Percentiles rank a stretch among this genome's conserved stretches.
Conservation (phyloP, 2,888 invertebrate species). For the Stenoptilia bipunctidactyla region DNA sequence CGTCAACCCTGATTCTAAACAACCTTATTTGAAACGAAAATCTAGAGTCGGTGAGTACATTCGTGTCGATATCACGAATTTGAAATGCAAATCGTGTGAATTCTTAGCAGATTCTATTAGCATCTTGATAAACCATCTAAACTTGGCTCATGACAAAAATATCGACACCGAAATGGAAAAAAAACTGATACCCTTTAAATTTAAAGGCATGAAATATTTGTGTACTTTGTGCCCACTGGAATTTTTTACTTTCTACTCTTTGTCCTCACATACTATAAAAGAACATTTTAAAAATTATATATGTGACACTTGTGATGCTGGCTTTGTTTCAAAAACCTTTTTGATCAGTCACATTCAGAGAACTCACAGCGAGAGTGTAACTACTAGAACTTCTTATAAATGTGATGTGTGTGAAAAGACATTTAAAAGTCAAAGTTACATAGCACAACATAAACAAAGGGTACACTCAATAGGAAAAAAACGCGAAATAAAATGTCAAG, state of each 20-base stretch:
- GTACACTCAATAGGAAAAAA: no score
- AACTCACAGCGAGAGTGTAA: no score
- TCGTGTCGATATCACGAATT: background rate
- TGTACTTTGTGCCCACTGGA: background rate
- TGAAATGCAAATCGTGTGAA: background rate
- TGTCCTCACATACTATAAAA: background rate
- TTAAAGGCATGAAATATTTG: background rate
- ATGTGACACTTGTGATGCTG: constrained; percentile 26
- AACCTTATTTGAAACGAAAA: no score
- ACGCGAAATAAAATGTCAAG: background rate
- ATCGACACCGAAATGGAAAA: background rate
- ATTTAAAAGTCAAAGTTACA: no score
- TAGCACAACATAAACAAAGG: no score
- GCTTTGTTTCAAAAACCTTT: background rate
- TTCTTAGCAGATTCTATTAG: background rate
- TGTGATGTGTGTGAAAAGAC: no score
- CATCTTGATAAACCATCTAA: background rate
- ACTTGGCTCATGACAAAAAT: background rate
- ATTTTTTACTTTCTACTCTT: background rate
- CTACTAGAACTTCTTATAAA: no score
- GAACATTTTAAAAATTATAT: constrained; percentile 18
- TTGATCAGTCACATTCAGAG: no score
- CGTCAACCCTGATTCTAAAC: constrained; percentile 1
- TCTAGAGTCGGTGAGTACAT: no score
- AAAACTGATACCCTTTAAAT: background rate